phyloP scores from a whole-genome alignment of 2,888 invertebrate genomes.

The Drosophila anomalata region DNA sequence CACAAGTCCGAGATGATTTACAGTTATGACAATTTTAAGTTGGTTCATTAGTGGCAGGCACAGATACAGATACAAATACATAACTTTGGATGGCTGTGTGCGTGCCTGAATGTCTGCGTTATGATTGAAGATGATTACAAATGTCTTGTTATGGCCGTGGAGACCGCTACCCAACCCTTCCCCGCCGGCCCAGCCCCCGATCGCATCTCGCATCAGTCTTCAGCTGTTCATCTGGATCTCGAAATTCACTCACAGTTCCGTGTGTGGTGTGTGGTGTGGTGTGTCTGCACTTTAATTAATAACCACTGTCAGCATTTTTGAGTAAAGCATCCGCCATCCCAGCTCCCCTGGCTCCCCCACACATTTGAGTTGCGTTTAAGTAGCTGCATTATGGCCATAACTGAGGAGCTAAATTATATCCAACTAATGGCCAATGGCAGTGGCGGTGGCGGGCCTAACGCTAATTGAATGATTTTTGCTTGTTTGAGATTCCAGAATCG shows the following conservation, averaged over 20 bases:
- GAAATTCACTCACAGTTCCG: constrained; percentile 51
- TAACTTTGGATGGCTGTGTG: constrained; percentile 21
- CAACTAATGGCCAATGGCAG: constrained; percentile 56
- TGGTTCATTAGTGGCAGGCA: constrained; percentile 71
- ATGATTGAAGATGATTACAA: constrained; percentile 79
- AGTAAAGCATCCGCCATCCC: constrained; percentile 60
- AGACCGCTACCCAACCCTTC: constrained; percentile 20
- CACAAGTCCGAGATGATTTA: constrained; percentile 73
- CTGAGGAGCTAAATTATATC: constrained; percentile 53
- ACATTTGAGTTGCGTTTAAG: constrained; percentile 47
- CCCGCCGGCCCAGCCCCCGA: constrained; percentile 11
- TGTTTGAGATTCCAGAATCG: constrained; percentile 36
- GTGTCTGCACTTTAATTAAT: constrained; percentile 72
- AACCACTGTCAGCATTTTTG: constrained; percentile 75
- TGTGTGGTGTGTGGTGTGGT: constrained; percentile 30
- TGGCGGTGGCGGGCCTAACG: constrained; percentile 13
- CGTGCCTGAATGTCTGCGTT: constrained; percentile 53
- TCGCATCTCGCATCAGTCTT: constrained; percentile 19
- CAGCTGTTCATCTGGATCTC: constrained; percentile 50
- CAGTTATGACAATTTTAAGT: constrained; percentile 80
- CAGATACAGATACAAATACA: constrained; percentile 36
- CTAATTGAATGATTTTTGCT: constrained; percentile 57
- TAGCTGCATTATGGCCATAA: constrained; percentile 54
- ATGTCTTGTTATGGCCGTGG: constrained; percentile 75
- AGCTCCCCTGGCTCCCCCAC: background rate